Base-by-base conservation (phyloP, 2,888 invertebrate genomes). In the Hypena proboscidalis region DNA sequence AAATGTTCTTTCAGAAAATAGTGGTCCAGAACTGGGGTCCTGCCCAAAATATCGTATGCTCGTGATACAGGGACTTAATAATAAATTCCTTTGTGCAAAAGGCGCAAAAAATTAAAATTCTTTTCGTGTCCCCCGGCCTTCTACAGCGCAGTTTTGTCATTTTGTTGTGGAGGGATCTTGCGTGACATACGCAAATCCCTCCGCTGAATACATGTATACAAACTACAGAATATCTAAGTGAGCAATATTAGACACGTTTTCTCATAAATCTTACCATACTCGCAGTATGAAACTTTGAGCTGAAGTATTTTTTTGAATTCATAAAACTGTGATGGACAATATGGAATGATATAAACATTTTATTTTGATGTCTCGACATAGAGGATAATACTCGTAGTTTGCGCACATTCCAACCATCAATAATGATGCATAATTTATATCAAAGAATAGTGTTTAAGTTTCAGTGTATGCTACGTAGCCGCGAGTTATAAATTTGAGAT, bases 41-140 rank as follows among this genome's bases (percentile, higher is more conserved):
- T 70, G 54, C 63, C 67, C 74, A 70, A 76, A 77, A 81, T 81
- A 80, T 80, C 79, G 77, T 79, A 81, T 80, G 81, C 76, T 63
- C 69, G 72, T 77, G 78, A 80, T 80, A 77, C 74, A 72, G 52
- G 67, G 67, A 74, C 80, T 80, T 85, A 81, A 87, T 85, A 85
- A 85, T 83, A 84, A 83, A 85, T 88, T 85, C 82, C 78, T 83
- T 84, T 83, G 82, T 80, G 75, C 63, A 74, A 80, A 82, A 81
- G 79, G 81, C 83, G 79, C 77, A 79, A 82, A 82, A 84, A 85
- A 85, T 87, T 84, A 80, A 82, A 86, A 88, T 87, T 86, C 83
- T 74, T 78, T 74, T 67, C 86, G 70, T 80, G 86, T 81, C 64
- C 66, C 73, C 42, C 50, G 73, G 69, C 67, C 76, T 79, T 73